Evolutionary conservation across 2,797 vertebrate genomes (phyloP).

Genomic region (Onychomys leucogaster): DNA sequence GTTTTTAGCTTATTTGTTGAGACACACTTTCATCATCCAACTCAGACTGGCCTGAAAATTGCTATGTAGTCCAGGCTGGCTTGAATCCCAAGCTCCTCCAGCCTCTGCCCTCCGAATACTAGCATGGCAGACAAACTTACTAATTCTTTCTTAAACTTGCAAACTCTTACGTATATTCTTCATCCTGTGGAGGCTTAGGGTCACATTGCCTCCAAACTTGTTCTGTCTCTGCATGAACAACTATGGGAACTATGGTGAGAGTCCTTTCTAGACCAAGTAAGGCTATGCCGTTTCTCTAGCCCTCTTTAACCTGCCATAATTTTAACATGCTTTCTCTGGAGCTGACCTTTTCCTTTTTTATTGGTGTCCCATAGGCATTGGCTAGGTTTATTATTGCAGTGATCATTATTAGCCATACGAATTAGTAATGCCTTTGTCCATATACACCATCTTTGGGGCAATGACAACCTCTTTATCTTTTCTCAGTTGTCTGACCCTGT

Average conservation of each 20-base stretch:
- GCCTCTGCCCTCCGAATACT: neutral
- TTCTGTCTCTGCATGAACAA: neutral
- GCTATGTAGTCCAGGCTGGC: neutral
- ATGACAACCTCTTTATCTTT: neutral
- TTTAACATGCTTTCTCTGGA: slow-evolving; percentile 8
- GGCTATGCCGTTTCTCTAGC: accelerated
- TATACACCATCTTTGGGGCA: neutral
- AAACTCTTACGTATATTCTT: neutral
- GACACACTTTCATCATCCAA: neutral
- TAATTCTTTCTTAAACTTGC: neutral
- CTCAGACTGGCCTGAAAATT: neutral
- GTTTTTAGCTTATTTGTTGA: neutral
- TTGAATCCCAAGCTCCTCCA: neutral
- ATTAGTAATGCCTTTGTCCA: neutral
- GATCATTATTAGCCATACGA: neutral
- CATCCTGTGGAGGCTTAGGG: neutral
- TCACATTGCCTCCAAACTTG: neutral
- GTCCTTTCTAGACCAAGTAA: neutral
- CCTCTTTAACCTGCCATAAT: neutral
- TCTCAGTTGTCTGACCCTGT: neutral
- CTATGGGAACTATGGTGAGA: neutral
- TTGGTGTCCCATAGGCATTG: neutral
- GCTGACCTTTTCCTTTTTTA: neutral
- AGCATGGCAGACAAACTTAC: neutral
- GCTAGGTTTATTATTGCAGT: neutral